Percentiles rank a stretch among this genome's conserved stretches.
Conservation (phyloP, 2,113 vertebrate genomes). For the Prunella fulvescens region DNA sequence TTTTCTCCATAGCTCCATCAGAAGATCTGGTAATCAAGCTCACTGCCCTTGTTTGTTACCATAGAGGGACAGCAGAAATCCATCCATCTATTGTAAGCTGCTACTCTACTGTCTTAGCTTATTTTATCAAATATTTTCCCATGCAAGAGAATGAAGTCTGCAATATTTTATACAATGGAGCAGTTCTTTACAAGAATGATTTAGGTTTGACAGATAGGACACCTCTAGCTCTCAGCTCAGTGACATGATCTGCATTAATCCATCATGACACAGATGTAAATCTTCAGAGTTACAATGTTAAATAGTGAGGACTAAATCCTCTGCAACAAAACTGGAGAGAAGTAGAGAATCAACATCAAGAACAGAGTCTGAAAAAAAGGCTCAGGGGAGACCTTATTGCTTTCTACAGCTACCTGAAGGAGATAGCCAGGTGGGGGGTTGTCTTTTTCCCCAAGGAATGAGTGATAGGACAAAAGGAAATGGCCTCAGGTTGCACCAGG, state of each 20-base stretch:
- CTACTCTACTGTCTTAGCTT: background rate
- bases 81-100: background rate
- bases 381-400: background rate
- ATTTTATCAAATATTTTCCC: background rate
- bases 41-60: background rate
- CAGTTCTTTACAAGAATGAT: background rate
- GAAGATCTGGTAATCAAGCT: background rate
- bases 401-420: background rate
- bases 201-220: background rate
- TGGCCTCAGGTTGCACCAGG: background rate
- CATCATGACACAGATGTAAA: background rate
- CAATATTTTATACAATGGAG: background rate
- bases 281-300: background rate
- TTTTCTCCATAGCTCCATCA: background rate
- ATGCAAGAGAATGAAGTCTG: background rate
- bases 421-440: fast-evolving
- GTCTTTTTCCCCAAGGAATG: background rate
- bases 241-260: background rate
- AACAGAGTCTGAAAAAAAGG: background rate
- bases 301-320: background rate
- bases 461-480: background rate
- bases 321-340: background rate
- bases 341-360: background rate
- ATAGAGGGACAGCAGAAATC: background rate
- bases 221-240: background rate